Base-by-base conservation (phyloP, 2,113 vertebrate species). In the Tympanuchus pallidicinctus region DNA sequence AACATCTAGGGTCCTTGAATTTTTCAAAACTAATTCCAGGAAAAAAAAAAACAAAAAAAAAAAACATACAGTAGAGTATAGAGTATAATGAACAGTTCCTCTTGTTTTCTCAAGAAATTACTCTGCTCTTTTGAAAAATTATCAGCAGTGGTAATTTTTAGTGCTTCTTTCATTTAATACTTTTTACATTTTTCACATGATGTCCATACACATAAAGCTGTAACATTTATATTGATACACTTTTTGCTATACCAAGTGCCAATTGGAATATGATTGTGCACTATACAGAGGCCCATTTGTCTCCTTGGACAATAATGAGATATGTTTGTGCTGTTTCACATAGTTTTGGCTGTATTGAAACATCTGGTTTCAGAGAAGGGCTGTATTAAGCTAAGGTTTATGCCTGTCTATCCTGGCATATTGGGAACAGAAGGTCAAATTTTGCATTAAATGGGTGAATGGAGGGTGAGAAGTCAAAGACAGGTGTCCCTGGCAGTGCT, bases 21-120 rank as follows among this genome's bases (percentile, higher is more conserved):
- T 96, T 91, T 95, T 95, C 74, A 86, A 61, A 90, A 78, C 77
- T 91, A 90, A 87, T 95, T 82, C 80, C 74, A 48, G 28, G 48
- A 72, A 90, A 92, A 52, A 50, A 24, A 22, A 48, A 50, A 22
- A 48, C 24, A 50, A 50, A 86, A 90, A 90, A 71, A 3, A 64
- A 94, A n/a, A 94, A 43, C 67, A 78, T 71, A 92, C 42, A 6
- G 6, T 43, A 42, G 42, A 42, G 42, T 42, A 69, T 90, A 92
- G 11, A 85, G 59, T 85, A 25, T 36, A 93, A 94, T 94, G 93
- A 97, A 94, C 89, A 90, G 88, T 50, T 57, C 43, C 82, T 94
- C 94, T 96, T 97, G 82, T 95, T 96, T 96, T 84, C 88, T 93
- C 72, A 89, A 89, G 65, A 92, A 92, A 91, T 88, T 77, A 47